These are phyloP conservation scores for Cepaea nemoralis DNA, from an alignment of 1,140 invertebrate genomes.

Conservation along the genomic window DNA sequence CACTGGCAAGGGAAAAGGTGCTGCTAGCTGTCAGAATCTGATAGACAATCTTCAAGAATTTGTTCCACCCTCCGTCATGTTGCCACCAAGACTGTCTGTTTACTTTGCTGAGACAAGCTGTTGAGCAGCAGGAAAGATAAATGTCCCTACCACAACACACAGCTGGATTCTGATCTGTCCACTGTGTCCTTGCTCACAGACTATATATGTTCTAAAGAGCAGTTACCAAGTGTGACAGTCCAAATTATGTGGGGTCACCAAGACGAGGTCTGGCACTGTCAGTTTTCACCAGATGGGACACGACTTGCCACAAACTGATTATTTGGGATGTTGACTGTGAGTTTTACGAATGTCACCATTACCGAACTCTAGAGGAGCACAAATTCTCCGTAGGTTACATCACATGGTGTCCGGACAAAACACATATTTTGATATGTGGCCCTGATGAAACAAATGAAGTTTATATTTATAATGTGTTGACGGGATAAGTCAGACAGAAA, in stretches of 20 bases:
- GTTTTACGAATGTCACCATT: slow-evolving; percentile 77
- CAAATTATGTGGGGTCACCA: slow-evolving; percentile 95
- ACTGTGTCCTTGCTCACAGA: slow-evolving; percentile 86
- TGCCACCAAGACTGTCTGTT: slow-evolving; percentile 87
- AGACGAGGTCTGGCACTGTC: slow-evolving; percentile 97
- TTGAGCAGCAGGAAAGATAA: slow-evolving; percentile 90
- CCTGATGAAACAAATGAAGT: slow-evolving; percentile 87
- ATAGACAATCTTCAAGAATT: slow-evolving; percentile 91
- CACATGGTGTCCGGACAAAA: slow-evolving; percentile 93
- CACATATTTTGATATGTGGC: slow-evolving; percentile 90
- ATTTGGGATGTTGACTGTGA: slow-evolving; percentile 95
- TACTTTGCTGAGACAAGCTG: slow-evolving; percentile 89
- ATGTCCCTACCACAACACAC: slow-evolving; percentile 85
- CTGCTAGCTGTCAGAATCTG: slow-evolving; percentile 81
- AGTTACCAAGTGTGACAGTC: slow-evolving; percentile 84
- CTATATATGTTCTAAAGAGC: slow-evolving; percentile 86
- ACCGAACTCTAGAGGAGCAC: slow-evolving; percentile 90
- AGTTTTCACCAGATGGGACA: slow-evolving; percentile 94
- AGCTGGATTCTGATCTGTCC: slow-evolving; percentile 73
- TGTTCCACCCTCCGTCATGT: slow-evolving; percentile 93
- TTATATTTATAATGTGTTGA: slow-evolving; percentile 91
- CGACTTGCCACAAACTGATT: slow-evolving; percentile 95
- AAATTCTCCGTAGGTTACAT: slow-evolving; percentile 75
- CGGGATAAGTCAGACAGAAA: slow-evolving; percentile 73
- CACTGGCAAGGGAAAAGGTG: slow-evolving; percentile 86